Evolutionary conservation across 2,888 invertebrate genomes (phyloP).

Genomic region (Hirtodrosophila histrioides): DNA sequence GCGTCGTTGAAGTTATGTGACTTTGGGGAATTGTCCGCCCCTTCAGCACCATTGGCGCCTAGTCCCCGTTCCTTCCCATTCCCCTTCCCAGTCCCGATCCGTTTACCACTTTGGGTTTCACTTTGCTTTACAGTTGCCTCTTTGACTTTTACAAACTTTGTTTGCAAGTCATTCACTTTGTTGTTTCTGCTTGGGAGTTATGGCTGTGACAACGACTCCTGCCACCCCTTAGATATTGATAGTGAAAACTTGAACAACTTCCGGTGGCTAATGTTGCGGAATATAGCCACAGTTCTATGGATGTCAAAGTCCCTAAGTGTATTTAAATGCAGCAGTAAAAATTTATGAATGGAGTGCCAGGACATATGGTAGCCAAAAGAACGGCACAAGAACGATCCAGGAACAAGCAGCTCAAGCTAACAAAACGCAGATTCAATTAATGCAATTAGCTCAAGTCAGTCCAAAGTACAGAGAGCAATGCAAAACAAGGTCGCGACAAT

Average conservation of each 20-base stretch:
- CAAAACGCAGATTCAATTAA: conserved; percentile 38
- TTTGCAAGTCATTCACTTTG: conserved; percentile 56
- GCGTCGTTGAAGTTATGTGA: conserved; percentile 71
- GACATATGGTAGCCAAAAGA: conserved; percentile 20
- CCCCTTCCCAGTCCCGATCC: conserved; percentile 6
- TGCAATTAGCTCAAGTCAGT: conserved; percentile 57
- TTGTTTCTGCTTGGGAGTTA: conserved; percentile 57
- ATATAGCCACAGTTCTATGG: conserved; percentile 22
- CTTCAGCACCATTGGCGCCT: conserved; percentile 7
- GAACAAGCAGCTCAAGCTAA: conserved; percentile 22
- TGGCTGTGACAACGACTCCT: conserved; percentile 41
- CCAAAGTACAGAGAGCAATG: conserved; percentile 10
- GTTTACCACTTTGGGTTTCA: conserved; percentile 57
- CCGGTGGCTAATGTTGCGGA: conserved; percentile 73
- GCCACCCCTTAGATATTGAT: conserved; percentile 62
- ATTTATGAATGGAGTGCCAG: conserved; percentile 7
- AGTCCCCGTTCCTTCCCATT: too few relatives aligned
- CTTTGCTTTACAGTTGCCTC: conserved; percentile 58
- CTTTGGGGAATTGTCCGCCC: conserved; percentile 70
- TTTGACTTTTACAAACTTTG: conserved; percentile 76
- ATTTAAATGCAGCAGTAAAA: conserved; percentile 32
- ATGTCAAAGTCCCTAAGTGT: conserved; percentile 3
- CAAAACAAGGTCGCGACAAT: conserved; percentile 18
- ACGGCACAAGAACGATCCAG: neutral
- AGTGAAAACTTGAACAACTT: conserved; percentile 68